Evolutionary conservation across 2,888 invertebrate species (phyloP).

Genomic region (Teleiodes luculella): DNA sequence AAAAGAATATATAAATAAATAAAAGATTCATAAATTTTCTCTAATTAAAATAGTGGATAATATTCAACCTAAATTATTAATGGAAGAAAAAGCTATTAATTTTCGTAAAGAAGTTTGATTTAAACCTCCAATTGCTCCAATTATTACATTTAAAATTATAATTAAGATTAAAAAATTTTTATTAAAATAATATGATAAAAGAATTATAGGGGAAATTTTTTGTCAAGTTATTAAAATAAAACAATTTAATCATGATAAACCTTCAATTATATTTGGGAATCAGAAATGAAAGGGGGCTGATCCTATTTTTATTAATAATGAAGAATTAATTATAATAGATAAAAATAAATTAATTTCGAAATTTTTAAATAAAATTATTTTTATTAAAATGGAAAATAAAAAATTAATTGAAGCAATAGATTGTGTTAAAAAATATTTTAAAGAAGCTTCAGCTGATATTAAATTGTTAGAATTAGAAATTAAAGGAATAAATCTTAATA

Average conservation of each 20-base stretch:
- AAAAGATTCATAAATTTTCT: conserved; percentile 66
- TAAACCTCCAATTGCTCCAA: conserved; percentile 74
- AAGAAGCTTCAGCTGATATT: conserved; percentile 70
- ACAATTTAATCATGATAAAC: conserved; percentile 75
- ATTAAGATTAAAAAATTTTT: conserved; percentile 64
- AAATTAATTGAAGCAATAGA: conserved; percentile 77
- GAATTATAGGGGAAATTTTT: conserved; percentile 81
- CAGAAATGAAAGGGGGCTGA: conserved; percentile 79
- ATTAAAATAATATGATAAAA: conserved; percentile 69
- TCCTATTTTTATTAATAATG: conserved; percentile 77
- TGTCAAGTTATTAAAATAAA: conserved; percentile 80
- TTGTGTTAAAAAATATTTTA: conserved; percentile 81
- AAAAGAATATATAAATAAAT: conserved; percentile 65
- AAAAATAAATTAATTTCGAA: conserved; percentile 46
- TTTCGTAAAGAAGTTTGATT: conserved; percentile 78
- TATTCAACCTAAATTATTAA: conserved; percentile 81
- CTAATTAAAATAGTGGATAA: conserved; percentile 61
- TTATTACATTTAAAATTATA: conserved; percentile 63
- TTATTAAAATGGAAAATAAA: conserved; percentile 67
- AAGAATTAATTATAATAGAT: conserved; percentile 53
- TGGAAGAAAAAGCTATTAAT: conserved; percentile 81
- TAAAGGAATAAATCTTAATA: conserved; percentile 41
- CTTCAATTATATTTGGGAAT: conserved; percentile 79
- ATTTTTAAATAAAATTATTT: conserved; percentile 52
- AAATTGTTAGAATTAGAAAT: too few species aligned